A percentile compares a stretch with the other conserved stretches of the same genome.
Conservation (phyloP, 2,888 invertebrate genomes). For the Lycaena phlaeas region DNA sequence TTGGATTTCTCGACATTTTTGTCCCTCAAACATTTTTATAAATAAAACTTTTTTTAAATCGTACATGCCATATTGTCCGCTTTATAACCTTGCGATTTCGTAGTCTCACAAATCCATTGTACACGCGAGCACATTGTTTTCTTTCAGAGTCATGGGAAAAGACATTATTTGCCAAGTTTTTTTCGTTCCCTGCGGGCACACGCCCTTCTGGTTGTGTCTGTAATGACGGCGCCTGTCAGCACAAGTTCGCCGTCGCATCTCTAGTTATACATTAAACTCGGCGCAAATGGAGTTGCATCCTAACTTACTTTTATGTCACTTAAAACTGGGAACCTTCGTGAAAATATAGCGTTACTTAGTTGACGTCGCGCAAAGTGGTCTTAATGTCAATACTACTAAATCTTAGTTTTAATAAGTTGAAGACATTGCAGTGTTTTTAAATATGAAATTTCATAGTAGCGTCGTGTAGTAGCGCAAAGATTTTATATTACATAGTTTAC, state of each 20-base stretch:
- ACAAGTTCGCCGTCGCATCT: neutral
- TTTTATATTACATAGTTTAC: too few relatives aligned
- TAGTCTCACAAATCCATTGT: too few relatives aligned
- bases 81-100: too few relatives aligned
- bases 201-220: neutral
- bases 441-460: too few relatives aligned
- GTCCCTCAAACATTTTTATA: too few relatives aligned
- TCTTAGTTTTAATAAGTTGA: neutral
- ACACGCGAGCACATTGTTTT: neutral
- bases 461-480: too few relatives aligned
- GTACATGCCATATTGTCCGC: too few relatives aligned
- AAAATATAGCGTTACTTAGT: conserved; percentile 5
- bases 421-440: neutral
- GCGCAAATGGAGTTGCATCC: conserved; percentile 5
- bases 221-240: conserved; percentile 1
- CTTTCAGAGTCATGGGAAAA: neutral
- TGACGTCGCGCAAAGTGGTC: conserved; percentile 4
- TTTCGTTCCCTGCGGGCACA: neutral
- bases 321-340: conserved; percentile 1
- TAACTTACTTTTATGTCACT: conserved; percentile 7
- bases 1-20: too few relatives aligned
- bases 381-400: conserved; percentile 2
- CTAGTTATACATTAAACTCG: neutral
- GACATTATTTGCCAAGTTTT: conserved; percentile 5
- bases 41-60: too few relatives aligned